Conservation (phyloP, 2,888 invertebrate species). For the Yponomeuta malinellus region DNA sequence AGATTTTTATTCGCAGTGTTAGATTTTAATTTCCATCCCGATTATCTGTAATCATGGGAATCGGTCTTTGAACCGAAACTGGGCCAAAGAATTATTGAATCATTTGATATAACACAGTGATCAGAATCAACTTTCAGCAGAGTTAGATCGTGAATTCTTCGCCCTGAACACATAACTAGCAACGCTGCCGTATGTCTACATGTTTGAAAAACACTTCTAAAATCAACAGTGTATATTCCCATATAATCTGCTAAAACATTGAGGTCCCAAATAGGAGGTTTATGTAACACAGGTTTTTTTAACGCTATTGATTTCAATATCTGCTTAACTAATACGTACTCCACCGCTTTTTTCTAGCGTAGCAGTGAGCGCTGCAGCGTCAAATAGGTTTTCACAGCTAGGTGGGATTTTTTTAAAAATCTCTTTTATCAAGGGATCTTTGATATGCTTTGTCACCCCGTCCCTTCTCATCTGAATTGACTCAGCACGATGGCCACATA, state of each 20-base stretch:
- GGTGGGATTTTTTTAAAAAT: background rate
- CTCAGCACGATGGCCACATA: background rate
- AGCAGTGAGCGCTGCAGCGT: background rate
- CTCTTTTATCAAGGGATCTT: background rate
- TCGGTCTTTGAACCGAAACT: conserved; percentile 25
- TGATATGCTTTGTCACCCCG: background rate
- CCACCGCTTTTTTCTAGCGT: background rate
- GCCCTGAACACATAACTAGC: conserved; percentile 20
- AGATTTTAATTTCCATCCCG: conserved; percentile 21
- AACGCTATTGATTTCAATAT: conserved; percentile 22
- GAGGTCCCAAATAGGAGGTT: conserved; percentile 24
- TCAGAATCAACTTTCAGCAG: conserved; percentile 7
- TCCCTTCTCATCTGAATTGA: background rate
- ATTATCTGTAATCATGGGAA: conserved; percentile 19
- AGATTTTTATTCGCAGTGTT: no score
- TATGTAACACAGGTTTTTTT: conserved; percentile 13
- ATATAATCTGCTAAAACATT: conserved; percentile 15
- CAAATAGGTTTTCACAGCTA: background rate
- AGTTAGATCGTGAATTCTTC: conserved; percentile 23
- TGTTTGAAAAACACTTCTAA: conserved; percentile 13
- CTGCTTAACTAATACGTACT: conserved; percentile 23
- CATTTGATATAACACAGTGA: conserved; percentile 12
- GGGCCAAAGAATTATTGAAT: conserved; percentile 21
- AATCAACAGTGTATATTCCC: conserved; percentile 9
- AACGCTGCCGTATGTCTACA: conserved; percentile 15